These are phyloP conservation scores for Psettodes erumei DNA, from an alignment of 2,113 vertebrate species.

Conservation along the genomic window DNA sequence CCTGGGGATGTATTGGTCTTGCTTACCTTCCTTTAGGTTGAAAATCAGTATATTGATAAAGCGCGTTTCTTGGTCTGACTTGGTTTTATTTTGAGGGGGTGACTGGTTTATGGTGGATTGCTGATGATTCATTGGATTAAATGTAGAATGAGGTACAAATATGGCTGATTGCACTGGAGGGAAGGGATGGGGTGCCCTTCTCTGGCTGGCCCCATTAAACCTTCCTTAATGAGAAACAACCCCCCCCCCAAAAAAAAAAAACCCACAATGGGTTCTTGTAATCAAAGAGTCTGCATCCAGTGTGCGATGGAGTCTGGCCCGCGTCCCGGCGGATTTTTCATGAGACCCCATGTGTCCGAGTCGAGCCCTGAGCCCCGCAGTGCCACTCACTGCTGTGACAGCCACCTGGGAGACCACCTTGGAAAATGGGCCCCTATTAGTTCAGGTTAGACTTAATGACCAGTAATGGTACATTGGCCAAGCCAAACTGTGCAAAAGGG, in stretches of 20 bases:
- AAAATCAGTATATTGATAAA: background rate
- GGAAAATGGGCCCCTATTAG: conserved; percentile 82
- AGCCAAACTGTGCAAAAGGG: conserved; percentile 72
- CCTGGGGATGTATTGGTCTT: background rate
- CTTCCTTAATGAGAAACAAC: conserved; percentile 66
- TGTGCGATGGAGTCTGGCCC: conserved; percentile 56
- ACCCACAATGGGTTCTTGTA: conserved; percentile 76
- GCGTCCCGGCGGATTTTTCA: conserved; percentile 54
- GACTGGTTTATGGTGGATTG: conserved; percentile 3
- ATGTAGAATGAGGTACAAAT: conserved; percentile 21
- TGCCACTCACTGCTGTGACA: conserved; percentile 70
- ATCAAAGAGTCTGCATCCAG: conserved; percentile 39
- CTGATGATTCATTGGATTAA: conserved; percentile 12
- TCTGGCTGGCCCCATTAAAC: conserved; percentile 62
- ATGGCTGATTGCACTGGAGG: conserved; percentile 9
- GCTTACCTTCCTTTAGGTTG: background rate
- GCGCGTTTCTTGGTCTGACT: conserved; percentile 1
- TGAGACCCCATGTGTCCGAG: conserved; percentile 41
- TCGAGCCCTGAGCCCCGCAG: conserved; percentile 31
- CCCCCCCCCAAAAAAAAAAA: conserved; percentile 12
- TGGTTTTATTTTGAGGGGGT: background rate
- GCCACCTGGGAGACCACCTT: conserved; percentile 81
- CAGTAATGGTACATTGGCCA: conserved; percentile 79
- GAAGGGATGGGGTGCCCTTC: conserved; percentile 33
- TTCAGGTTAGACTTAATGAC: conserved; percentile 84